Conservation (phyloP, 2,113 vertebrate genomes). For the Todiramphus chloris region DNA sequence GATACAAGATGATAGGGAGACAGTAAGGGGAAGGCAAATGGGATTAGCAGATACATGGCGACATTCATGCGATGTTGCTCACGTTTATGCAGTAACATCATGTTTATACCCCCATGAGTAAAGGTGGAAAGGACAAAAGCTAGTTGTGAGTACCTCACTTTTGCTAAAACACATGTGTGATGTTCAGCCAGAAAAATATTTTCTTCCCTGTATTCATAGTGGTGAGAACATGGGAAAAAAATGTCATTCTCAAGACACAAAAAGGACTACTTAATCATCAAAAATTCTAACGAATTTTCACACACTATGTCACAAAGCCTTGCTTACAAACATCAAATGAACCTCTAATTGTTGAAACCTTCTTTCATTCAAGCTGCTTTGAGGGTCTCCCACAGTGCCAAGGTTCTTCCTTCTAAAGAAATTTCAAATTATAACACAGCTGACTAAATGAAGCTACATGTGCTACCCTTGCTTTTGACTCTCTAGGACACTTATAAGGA, state of each 20-base stretch:
- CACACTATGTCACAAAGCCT: neutral
- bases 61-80: neutral
- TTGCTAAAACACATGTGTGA: neutral
- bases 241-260: neutral
- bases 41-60: neutral
- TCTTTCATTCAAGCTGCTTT: neutral
- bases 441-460: neutral
- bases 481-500: neutral
- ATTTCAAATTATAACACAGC: neutral
- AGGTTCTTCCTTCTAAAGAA: neutral
- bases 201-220: neutral
- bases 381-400: neutral
- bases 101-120: neutral
- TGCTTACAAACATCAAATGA: conserved; percentile 2
- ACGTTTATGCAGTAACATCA: neutral
- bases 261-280: neutral
- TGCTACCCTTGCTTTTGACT: neutral
- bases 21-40: neutral
- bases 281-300: conserved; percentile 32
- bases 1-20: neutral
- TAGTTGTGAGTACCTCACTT: neutral
- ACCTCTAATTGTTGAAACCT: neutral
- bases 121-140: neutral
- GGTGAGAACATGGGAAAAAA: neutral
- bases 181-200: neutral